Evolutionary conservation across 2,888 invertebrate species (phyloP), one percentile per base, ranked within the genome.

Genomic region (Cantharis nigra): DNA sequence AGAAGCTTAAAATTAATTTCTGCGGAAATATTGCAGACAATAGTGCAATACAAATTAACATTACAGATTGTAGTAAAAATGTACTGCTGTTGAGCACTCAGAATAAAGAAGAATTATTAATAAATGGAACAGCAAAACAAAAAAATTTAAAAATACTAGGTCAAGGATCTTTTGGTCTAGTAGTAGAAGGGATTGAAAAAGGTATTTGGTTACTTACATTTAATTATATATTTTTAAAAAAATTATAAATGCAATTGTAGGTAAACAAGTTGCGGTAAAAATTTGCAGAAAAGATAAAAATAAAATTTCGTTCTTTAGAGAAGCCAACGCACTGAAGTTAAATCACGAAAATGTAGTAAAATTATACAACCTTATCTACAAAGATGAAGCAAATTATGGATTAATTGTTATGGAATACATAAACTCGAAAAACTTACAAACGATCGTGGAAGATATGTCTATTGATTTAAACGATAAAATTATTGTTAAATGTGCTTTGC

Each of bases 81-180:
- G 16, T 63, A 9, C 67, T 83, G 23, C 26, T 80, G 30, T 71
- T 83, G 10, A 83, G 81, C 64, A 83, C 86, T 1, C 87, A 87
- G 1, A 85, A 84, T 69, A 87, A 86, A 79, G 71, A 75, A 11
- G 79, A 83, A 70, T 81, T 87, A 49, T 77, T 84, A 63, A 79
- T 83, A 76, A 80, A 84, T 79, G 88, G 87, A 20, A 77, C 85
- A 16, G 77, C 80, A 13, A 79, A 75, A 30, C 80, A 79, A 69
- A 75, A 69, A 49, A 71, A 79, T 28, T 78, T 85, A 10, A 84
- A 84, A 77, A 80, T 87, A 76, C 80, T 88, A 67, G 87, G 87
- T 23, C 84, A 82, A 80, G 88, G 88, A 23, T 77, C 83, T 10
- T 88, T 88, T 81, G 88, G 88, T n/a, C 85, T 84, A n/a, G 87